Percentiles rank a stretch among this genome's conserved stretches.
Conservation (phyloP, 2,888 invertebrate genomes). For the Diadromus collaris region DNA sequence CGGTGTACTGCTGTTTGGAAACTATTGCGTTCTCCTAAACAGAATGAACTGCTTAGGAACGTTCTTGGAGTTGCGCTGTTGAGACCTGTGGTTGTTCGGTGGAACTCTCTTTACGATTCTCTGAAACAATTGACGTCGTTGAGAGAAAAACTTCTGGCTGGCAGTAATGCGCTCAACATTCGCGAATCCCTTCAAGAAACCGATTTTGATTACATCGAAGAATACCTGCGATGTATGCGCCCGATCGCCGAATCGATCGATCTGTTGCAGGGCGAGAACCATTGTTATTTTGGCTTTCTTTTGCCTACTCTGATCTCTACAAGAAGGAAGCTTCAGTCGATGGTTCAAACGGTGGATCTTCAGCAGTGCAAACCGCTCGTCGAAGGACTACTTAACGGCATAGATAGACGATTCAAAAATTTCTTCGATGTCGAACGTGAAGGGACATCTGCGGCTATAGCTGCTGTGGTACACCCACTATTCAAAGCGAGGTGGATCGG, state of each 20-base stretch:
- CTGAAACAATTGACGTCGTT: conserved; percentile 20
- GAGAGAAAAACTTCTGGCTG: conserved; percentile 15
- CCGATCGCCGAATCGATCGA: conserved; percentile 40
- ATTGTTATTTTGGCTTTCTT: conserved; percentile 28
- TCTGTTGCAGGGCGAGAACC: conserved; percentile 25
- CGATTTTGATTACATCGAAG: conserved; percentile 19
- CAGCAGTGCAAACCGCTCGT: background rate
- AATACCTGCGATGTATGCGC: conserved; percentile 24
- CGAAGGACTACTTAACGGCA: background rate
- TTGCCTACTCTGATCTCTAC: conserved; percentile 30
- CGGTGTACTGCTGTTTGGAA: conserved; percentile 9
- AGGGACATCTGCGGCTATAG: conserved; percentile 8
- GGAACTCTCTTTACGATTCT: conserved; percentile 41
- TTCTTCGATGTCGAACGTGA: background rate
- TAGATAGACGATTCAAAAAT: conserved; percentile 2
- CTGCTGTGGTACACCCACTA: conserved; percentile 9
- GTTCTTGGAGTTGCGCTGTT: conserved; percentile 13
- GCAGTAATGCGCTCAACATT: background rate
- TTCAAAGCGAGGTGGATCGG: conserved; percentile 19
- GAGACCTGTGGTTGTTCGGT: conserved; percentile 27
- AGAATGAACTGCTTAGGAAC: background rate
- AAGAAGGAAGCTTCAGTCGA: conserved; percentile 16
- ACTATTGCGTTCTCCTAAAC: conserved; percentile 2
- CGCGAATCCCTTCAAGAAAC: background rate
- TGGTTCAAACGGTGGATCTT: background rate